Percentiles rank a stretch among this genome's conserved stretches.
These are phyloP conservation scores for Semicossyphus pulcher DNA, from an alignment of 2,113 vertebrate genomes.

Conservation along the genomic window DNA sequence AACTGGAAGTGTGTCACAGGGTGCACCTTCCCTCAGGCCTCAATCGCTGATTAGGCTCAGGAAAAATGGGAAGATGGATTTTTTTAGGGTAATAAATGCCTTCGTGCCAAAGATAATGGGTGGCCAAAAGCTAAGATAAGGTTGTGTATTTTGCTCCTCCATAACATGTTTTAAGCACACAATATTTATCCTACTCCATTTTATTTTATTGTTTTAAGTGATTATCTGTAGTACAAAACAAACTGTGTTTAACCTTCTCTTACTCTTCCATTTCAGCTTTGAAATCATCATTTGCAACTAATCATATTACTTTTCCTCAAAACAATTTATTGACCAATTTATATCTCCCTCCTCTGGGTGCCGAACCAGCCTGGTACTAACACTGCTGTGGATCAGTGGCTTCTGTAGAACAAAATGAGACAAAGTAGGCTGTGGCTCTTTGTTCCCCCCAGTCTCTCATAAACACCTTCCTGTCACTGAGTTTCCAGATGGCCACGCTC, in stretches of 20 bases:
- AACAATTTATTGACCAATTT: constrained; percentile 31
- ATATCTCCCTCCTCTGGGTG: constrained; percentile 10
- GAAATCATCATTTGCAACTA: no score
- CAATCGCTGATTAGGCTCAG: no score
- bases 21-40: no score
- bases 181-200: background rate
- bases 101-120: no score
- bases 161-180: background rate
- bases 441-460: constrained; percentile 66
- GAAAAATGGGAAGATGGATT: no score
- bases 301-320: constrained; percentile 23
- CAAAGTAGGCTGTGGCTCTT: constrained; percentile 57
- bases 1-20: no score
- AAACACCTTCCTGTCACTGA: constrained; percentile 70
- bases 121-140: no score
- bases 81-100: no score
- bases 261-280: constrained; percentile 12
- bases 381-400: constrained; percentile 45
- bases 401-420: constrained; percentile 63
- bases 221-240: no score
- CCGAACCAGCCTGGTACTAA: constrained; percentile 36
- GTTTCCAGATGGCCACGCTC: constrained; percentile 79
- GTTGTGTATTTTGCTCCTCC: background rate
- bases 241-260: no score
- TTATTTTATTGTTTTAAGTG: no score